Evolutionary conservation across 2,113 vertebrate genomes (phyloP).

Genomic region (Sturnira hondurensis): DNA sequence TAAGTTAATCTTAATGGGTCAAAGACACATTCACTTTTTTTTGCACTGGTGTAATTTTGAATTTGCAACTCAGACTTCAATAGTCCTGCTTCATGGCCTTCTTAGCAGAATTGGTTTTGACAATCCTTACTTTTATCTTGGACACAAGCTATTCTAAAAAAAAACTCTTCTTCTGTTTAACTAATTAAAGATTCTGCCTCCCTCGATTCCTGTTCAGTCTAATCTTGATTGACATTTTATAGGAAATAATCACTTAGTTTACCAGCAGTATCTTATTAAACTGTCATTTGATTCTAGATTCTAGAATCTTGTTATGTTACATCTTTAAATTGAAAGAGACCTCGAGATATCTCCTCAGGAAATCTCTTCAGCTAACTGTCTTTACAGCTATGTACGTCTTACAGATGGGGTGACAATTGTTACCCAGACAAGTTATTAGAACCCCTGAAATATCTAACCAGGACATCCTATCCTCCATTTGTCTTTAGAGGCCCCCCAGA

Average conservation of each 20-base stretch:
- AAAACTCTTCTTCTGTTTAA: background rate
- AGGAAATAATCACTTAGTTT: background rate
- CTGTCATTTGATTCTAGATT: background rate
- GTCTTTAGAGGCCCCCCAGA: background rate
- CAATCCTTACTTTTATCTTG: background rate
- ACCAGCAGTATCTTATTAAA: background rate
- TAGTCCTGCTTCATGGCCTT: background rate
- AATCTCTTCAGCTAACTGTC: background rate
- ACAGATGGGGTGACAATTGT: background rate
- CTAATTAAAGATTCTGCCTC: background rate
- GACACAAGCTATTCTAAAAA: background rate
- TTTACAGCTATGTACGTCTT: background rate
- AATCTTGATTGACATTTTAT: background rate
- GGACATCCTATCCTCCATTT: background rate
- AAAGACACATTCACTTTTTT: background rate
- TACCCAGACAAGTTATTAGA: background rate
- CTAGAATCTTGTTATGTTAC: background rate
- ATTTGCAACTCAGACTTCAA: background rate
- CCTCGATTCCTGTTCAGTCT: background rate
- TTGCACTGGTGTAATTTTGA: background rate
- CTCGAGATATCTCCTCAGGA: background rate
- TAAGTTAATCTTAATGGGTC: background rate
- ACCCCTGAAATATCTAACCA: background rate
- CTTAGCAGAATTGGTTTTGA: background rate
- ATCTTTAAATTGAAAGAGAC: background rate